These are phyloP conservation scores for Leucoraja erinaceus DNA, from an alignment of 2,113 vertebrate genomes.

Conservation along the genomic window DNA sequence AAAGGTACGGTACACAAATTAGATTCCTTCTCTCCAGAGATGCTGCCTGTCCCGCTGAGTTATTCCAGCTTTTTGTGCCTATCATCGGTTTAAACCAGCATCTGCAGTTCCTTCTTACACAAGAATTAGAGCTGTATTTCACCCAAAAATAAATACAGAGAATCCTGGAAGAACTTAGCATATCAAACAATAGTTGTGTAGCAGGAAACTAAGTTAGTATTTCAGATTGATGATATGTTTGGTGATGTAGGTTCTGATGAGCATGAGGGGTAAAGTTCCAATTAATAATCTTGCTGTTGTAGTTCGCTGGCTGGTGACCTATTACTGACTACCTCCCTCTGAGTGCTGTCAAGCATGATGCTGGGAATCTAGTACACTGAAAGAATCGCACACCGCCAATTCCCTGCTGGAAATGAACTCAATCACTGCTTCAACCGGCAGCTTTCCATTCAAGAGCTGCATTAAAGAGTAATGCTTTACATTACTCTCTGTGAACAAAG, in stretches of 20 bases:
- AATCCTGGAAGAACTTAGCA: too few relatives aligned
- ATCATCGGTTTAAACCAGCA: too few relatives aligned
- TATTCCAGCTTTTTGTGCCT: too few relatives aligned
- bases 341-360: neutral
- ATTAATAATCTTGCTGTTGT: neutral
- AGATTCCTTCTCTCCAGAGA: neutral
- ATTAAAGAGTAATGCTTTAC: neutral
- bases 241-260: too few relatives aligned
- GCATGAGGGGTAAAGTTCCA: neutral
- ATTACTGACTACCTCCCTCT: constrained; percentile 10
- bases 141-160: neutral
- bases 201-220: too few relatives aligned
- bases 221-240: too few relatives aligned
- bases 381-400: neutral
- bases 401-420: constrained; percentile 22
- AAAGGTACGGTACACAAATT: neutral
- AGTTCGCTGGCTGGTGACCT: neutral
- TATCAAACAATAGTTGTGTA: too few relatives aligned
- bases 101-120: too few relatives aligned
- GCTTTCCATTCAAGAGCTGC: neutral
- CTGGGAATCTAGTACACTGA: neutral
- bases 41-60: too few relatives aligned
- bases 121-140: neutral
- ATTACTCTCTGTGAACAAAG: neutral
- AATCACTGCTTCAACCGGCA: neutral